Conservation (phyloP, 2,888 invertebrate species). For the Conus canariensis region DNA sequence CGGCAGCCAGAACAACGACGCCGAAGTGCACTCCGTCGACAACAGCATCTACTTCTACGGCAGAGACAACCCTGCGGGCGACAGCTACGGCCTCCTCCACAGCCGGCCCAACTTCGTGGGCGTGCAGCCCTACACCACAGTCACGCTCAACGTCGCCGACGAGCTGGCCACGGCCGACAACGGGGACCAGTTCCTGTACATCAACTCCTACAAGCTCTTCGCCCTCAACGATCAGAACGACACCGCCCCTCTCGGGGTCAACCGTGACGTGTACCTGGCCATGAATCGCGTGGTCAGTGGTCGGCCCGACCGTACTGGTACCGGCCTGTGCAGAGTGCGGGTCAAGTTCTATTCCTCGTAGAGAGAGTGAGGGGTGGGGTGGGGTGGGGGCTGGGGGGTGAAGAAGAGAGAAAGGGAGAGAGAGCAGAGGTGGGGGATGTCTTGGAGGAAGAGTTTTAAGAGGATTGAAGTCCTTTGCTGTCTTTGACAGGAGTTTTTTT, state of each 20-base stretch:
- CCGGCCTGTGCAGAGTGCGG: conserved; percentile 44
- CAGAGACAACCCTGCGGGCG: neutral
- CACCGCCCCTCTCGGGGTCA: neutral
- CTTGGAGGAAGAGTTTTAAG: no score
- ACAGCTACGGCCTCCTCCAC: neutral
- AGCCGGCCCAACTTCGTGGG: conserved; percentile 12
- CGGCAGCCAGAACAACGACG: conserved; percentile 11
- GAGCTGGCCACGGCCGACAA: conserved; percentile 29
- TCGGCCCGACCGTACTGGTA: conserved; percentile 34
- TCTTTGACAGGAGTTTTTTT: no score
- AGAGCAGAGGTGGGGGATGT: no score
- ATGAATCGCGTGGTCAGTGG: conserved; percentile 39
- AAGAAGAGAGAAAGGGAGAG: no score
- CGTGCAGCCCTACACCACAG: conserved; percentile 23
- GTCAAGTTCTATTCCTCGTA: conserved; percentile 27
- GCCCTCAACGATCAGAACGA: conserved; percentile 43
- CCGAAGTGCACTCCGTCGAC: conserved; percentile 25
- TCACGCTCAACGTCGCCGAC: conserved; percentile 24
- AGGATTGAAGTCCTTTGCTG: no score
- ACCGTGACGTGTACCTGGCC: conserved; percentile 43
- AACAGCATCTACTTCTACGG: conserved; percentile 23
- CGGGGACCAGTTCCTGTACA: neutral
- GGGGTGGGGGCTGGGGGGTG: no score
- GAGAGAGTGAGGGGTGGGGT: neutral
- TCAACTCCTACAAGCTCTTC: conserved; percentile 45